These are phyloP conservation scores for Lithobates pipiens DNA, from an alignment of 2,797 vertebrate species.

Conservation along the genomic window DNA sequence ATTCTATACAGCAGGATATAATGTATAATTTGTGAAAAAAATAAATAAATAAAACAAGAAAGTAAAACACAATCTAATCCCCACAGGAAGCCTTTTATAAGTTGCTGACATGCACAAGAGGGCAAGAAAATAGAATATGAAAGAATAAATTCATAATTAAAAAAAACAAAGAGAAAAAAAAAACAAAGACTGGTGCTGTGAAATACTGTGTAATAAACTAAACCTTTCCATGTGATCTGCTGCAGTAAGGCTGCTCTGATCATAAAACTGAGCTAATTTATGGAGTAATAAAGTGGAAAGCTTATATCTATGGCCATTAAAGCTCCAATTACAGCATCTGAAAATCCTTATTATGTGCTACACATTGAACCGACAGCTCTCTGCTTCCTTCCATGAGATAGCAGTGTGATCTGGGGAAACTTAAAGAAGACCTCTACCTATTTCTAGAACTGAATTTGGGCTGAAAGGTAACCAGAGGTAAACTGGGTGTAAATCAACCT, in stretches of 20 bases:
- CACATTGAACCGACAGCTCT: conserved; percentile 11
- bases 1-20: too few species aligned
- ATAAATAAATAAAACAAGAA: too few species aligned
- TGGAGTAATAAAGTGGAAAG: conserved; percentile 36
- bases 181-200: neutral
- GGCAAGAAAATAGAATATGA: conserved; percentile 1
- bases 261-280: conserved; percentile 51
- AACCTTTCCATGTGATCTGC: neutral
- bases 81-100: neutral
- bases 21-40: too few species aligned
- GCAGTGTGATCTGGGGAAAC: neutral
- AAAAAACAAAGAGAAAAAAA: neutral
- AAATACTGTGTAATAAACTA: conserved; percentile 9
- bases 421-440: neutral
- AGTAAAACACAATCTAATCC: too few species aligned
- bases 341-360: conserved; percentile 2
- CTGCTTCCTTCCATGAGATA: neutral
- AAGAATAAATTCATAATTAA: conserved; percentile 20
- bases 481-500: neutral
- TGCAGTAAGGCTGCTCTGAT: conserved; percentile 7
- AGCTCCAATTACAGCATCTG: conserved; percentile 23
- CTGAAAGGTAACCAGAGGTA: neutral
- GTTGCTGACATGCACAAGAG: conserved; percentile 2
- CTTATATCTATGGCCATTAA: conserved; percentile 22
- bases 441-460: neutral